These are phyloP conservation scores for Trididemnum nubilum DNA, from an alignment of 23 tunicate genomes.

Conservation along the genomic window DNA sequence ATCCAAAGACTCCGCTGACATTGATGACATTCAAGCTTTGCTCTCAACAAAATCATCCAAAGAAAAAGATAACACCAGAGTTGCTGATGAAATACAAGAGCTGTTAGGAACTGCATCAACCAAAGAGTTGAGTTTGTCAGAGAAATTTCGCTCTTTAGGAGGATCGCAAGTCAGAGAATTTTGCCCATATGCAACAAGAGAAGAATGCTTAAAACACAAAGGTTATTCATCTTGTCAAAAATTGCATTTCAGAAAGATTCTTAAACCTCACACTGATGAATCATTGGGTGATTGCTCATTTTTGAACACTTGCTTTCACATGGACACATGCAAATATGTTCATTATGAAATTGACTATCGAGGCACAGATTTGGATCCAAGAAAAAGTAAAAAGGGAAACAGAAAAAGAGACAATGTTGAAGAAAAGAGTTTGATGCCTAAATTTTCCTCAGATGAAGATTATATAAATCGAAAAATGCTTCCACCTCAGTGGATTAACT, in stretches of 20 bases:
- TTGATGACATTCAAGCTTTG: conserved; percentile 85
- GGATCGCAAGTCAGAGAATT: conserved; percentile 95
- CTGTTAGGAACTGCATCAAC: conserved; percentile 75
- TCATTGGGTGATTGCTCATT: conserved; percentile 97
- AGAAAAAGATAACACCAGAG: conserved; percentile 82
- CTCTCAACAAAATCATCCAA: conserved; percentile 72
- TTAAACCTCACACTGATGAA: conserved; percentile 97
- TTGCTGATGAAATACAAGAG: conserved; percentile 88
- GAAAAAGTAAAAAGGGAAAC: conserved; percentile 33
- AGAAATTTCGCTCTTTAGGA: conserved; percentile 84
- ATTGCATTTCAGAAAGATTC: conserved; percentile 92
- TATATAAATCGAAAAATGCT: conserved; percentile 80
- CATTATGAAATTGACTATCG: conserved; percentile 98
- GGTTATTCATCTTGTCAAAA: conserved; percentile 69
- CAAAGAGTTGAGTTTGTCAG: conserved; percentile 75
- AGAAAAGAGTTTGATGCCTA: conserved; percentile 28
- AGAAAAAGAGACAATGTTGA: conserved; percentile 1
- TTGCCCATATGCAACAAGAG: conserved; percentile 88
- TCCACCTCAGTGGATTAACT: conserved; percentile 96
- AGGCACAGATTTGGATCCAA: conserved; percentile 81
- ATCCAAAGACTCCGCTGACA: conserved; percentile 5
- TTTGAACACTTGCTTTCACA: conserved; percentile 97
- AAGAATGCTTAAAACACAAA: conserved; percentile 73
- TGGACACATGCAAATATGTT: conserved; percentile 99
- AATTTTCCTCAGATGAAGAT: conserved; percentile 73